Evolutionary conservation across 2,888 invertebrate genomes (phyloP).

Genomic region (Euspilapteryx auroguttella): DNA sequence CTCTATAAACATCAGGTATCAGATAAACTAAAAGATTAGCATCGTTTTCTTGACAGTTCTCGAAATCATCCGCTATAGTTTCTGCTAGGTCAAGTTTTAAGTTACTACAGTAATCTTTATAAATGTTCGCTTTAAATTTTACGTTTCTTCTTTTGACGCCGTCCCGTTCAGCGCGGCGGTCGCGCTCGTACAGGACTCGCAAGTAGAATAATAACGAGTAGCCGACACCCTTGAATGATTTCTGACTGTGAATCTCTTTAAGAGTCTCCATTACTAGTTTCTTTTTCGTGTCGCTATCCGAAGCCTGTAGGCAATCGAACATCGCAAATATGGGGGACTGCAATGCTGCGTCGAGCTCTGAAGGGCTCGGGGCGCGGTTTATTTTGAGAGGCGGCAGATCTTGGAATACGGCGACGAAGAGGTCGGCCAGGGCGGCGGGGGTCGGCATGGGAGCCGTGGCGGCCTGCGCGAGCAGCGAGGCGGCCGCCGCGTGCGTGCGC

Average conservation of each 20-base stretch:
- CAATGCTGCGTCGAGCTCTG: conserved; percentile 67
- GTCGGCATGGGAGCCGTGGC: conserved; percentile 39
- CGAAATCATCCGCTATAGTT: conserved; percentile 80
- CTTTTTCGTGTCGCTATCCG: conserved; percentile 67
- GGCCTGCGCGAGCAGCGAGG: conserved; percentile 30
- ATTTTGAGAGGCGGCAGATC: conserved; percentile 53
- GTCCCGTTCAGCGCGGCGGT: conserved; percentile 43
- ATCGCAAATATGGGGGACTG: conserved; percentile 85
- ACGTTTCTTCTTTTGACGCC: conserved; percentile 57
- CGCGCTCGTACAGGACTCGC: conserved; percentile 70
- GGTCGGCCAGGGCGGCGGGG: conserved; percentile 37
- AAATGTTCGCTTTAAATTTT: conserved; percentile 81
- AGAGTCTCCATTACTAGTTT: conserved; percentile 79
- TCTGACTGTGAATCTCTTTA: conserved; percentile 74
- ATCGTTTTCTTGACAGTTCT: conserved; percentile 87
- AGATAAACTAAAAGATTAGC: conserved; percentile 88
- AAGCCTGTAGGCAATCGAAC: conserved; percentile 79
- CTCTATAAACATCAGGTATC: conserved; percentile 89
- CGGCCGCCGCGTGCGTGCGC: conserved; percentile 31
- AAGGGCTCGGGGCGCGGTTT: conserved; percentile 43
- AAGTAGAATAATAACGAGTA: conserved; percentile 88
- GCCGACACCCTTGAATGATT: conserved; percentile 72
- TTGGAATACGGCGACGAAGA: conserved; percentile 46
- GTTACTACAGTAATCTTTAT: conserved; percentile 85
- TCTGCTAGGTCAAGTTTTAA: conserved; percentile 74